These are phyloP conservation scores for Gallinago solitaria DNA, from an alignment of 2,797 vertebrate species.

Conservation along the genomic window DNA sequence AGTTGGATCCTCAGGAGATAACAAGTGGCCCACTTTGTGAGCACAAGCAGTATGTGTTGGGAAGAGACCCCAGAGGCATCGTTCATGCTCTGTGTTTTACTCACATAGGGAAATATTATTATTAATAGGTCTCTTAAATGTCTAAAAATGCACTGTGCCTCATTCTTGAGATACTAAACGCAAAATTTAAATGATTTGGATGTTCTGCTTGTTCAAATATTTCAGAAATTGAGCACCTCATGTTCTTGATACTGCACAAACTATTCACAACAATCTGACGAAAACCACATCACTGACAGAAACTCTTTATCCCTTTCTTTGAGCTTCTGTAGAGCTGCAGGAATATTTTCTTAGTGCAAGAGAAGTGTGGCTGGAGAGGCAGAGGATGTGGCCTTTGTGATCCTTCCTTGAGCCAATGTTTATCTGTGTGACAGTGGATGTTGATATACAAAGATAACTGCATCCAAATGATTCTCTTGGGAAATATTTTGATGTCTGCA, in stretches of 20 bases:
- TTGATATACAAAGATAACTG: neutral
- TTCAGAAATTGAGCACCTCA: neutral
- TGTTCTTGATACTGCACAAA: neutral
- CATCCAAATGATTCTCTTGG: neutral
- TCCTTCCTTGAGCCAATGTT: neutral
- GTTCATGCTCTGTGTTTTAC: neutral
- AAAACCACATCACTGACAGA: neutral
- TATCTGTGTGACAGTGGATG: neutral
- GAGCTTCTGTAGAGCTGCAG: neutral
- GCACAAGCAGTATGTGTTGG: fast-evolving
- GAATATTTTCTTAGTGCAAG: neutral
- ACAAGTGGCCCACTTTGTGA: neutral
- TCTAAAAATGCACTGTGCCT: neutral
- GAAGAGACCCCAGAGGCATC: neutral
- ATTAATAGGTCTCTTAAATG: neutral
- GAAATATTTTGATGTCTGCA: neutral
- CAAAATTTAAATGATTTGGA: neutral
- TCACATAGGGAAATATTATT: neutral
- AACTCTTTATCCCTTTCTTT: neutral
- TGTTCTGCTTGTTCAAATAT: neutral
- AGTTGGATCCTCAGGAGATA: neutral
- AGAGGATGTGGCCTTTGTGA: neutral
- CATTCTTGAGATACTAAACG: neutral
- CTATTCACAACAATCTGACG: neutral
- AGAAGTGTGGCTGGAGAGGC: neutral